Conservation (phyloP, 2,888 invertebrate species). For the Stictocephala bisonia region DNA sequence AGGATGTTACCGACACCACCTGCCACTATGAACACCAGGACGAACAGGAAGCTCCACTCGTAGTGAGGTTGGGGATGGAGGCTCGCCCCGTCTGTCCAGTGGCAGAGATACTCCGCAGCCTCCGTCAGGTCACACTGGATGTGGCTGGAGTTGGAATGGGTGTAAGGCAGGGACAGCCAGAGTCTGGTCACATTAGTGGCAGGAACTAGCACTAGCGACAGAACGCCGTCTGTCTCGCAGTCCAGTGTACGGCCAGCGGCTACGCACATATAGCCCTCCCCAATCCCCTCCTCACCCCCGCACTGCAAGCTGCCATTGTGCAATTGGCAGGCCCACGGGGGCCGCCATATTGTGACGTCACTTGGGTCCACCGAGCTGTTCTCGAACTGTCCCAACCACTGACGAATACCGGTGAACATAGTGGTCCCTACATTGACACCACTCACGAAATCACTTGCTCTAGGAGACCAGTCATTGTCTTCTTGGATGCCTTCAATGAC, state of each 20-base stretch:
- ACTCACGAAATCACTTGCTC: too few species aligned
- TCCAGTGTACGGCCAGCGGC: not conserved
- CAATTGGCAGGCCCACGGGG: conserved; percentile 11
- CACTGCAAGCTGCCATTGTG: conserved; percentile 7
- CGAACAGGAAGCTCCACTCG: conserved; percentile 87
- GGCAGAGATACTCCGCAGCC: not conserved
- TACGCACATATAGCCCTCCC: not conserved
- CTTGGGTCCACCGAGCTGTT: conserved; percentile 9
- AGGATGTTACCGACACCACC: conserved; percentile 92
- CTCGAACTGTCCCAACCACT: conserved; percentile 33
- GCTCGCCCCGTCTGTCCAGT: not conserved
- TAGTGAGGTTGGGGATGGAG: conserved; percentile 63
- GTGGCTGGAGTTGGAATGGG: not conserved
- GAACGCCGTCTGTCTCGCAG: not conserved
- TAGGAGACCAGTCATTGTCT: too few species aligned
- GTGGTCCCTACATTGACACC: too few species aligned
- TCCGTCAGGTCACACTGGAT: conserved; percentile 5
- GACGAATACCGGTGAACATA: conserved; percentile 38
- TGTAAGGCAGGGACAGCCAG: conserved; percentile 1
- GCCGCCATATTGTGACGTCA: conserved; percentile 26
- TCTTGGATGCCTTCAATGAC: too few species aligned
- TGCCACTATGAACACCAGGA: conserved; percentile 86
- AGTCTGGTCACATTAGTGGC: not conserved
- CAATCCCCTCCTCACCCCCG: not conserved
- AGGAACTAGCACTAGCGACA: conserved; percentile 7